Evolutionary conservation across 1,140 invertebrate species (phyloP), one percentile per base, ranked within the genome.

Genomic region (Aphaenogaster floridana): DNA sequence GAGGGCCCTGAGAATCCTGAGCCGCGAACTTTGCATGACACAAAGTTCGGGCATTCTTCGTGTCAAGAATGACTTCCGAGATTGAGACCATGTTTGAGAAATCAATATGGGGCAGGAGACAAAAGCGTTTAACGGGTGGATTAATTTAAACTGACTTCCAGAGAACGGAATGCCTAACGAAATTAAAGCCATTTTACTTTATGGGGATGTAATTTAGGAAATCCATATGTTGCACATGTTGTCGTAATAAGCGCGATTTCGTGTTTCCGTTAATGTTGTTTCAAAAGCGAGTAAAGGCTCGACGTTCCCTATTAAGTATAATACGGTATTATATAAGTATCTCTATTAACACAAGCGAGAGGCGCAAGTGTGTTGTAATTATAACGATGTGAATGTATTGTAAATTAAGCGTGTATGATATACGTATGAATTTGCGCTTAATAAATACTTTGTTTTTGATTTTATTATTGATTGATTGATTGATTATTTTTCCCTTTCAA

Each of bases 361-460:
- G 88, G 48, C 50, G 87, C 64, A 83, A 69, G 48, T 77, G 34
- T 52, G 48, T 76, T 88, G 72, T 85, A 54, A 86, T 50, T 63
- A 71, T 57, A 81, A 48, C 57, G 57, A 64, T 81, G 83, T 66
- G 74, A 87, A 89, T 86, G 77, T 39, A 66, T 80, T 85, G 86
- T 91, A 89, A 87, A 89, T 89, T 64, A 91, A 87, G 88, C 66
- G 77, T 76, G 90, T 86, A 84, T 88, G 90, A 90, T 74, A 86
- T 71, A 80, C 42, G 86, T 89, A 79, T 91, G 54, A 57, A 76
- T 59, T 87, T 86, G 85, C 69, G 87, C 59, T 90, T 86, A 91
- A 91, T 90, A 91, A 92, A 89, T 57, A 48, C 72, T 88, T 52
- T 48, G 57, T 81, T 86, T 88, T 39, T 50, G 72, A 66, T 66